Conservation (phyloP, 2,888 invertebrate genomes). For the Lithosia quadra region DNA sequence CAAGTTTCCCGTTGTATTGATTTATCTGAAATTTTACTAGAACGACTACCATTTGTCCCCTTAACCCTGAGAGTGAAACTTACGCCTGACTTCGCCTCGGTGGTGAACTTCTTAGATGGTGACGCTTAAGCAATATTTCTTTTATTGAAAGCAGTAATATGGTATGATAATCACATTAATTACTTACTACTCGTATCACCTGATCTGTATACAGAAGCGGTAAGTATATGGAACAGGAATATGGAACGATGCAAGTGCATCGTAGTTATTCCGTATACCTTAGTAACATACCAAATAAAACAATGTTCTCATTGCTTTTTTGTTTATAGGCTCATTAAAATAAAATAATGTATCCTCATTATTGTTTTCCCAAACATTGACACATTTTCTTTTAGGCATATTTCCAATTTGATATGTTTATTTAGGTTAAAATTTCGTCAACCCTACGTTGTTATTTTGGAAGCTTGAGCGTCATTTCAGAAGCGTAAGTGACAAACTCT, state of each 20-base stretch:
- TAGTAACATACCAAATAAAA: not conserved
- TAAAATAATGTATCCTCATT: not conserved
- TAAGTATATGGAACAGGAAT: too few species aligned
- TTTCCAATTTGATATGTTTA: slow-evolving; percentile 14
- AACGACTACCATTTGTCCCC: too few species aligned
- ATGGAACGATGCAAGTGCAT: too few species aligned
- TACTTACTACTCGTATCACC: too few species aligned
- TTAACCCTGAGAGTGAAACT: not conserved
- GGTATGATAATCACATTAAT: too few species aligned
- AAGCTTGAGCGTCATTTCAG: slow-evolving; percentile 37
- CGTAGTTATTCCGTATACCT: not conserved
- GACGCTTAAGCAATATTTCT: too few species aligned
- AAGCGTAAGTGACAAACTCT: slow-evolving; percentile 40
- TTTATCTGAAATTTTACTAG: too few species aligned
- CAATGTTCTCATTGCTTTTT: not conserved
- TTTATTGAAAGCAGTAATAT: too few species aligned
- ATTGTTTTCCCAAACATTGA: slow-evolving; percentile 3
- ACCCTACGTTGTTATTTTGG: slow-evolving; percentile 35
- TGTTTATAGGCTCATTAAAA: not conserved
- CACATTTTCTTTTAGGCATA: slow-evolving; percentile 1
- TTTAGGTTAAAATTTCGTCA: slow-evolving; percentile 31
- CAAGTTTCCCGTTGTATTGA: too few species aligned
- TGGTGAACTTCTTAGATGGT: too few species aligned
- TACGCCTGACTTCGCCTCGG: too few species aligned
- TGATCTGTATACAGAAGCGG: too few species aligned